Evolutionary conservation across 1,140 invertebrate species (phyloP), one percentile per base, ranked within the genome.

Genomic region (Drosophila aff.): DNA sequence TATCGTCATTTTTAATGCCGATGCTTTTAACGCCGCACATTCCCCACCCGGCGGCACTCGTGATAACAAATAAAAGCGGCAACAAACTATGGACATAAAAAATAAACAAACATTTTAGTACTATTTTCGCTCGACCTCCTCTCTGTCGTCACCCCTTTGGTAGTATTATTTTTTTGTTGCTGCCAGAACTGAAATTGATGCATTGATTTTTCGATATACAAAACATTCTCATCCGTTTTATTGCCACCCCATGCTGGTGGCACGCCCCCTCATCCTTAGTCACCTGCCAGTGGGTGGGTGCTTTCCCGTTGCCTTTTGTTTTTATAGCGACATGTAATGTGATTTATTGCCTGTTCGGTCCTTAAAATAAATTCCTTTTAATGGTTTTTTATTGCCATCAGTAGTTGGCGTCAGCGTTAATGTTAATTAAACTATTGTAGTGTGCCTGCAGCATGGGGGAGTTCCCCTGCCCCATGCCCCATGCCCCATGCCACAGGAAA

Each of bases 361-460:
- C 84, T 89, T 89, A 89, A 89, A 89, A 81, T 89, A 90, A 89
- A 89, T 89, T 89, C 84, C 85, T 79, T 89, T 84, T 89, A 89
- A 89, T 89, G 84, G 81, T 89, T 90, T 89, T 89, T 89, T 87
- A 87, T 89, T 87, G 84, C 84, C 84, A 79, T 84, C 77, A 87
- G 84, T 87, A 89, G 83, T 85, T 65, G 82, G 71, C 76, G 82
- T 87, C 84, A 84, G 84, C 84, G 84, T 84, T 89, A 89, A 89
- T 89, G 84, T 89, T 89, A 89, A 89, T 89, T 90, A 89, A 89
- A 89, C 84, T 89, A 89, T 90, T 89, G 69, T 90, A 87, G 76
- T 79, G 76, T 79, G 77, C 65, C 79, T 64, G 77, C 66, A 40
- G 28, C 31, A 36, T 28, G 10, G 59, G 44, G 49, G 15, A 41